These are phyloP conservation scores for Orussus abietinus DNA, from an alignment of 1,140 invertebrate species.

Conservation along the genomic window DNA sequence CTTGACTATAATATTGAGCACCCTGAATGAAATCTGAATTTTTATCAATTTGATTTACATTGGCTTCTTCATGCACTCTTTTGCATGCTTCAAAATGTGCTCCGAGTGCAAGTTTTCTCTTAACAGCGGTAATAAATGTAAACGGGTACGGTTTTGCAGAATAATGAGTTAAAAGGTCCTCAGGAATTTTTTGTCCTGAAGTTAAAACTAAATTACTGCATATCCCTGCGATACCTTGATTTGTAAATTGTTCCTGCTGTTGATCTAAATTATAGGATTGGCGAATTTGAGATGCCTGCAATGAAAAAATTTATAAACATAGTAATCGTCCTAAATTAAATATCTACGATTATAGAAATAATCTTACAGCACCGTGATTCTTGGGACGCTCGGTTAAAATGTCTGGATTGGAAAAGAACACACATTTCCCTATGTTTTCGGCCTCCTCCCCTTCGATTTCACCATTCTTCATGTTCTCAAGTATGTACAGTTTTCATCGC, in stretches of 20 bases:
- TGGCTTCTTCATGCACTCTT: conserved; percentile 25
- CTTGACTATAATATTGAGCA: conserved; percentile 22
- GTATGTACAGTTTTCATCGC: no score
- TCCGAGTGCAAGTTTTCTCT: conserved; percentile 39
- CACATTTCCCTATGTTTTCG: conserved; percentile 36
- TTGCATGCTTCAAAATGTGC: conserved; percentile 25
- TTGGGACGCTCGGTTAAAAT: conserved; percentile 32
- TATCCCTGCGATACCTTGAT: conserved; percentile 19
- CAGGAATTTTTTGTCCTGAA: conserved; percentile 23
- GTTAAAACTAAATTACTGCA: conserved; percentile 1
- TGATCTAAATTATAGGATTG: conserved; percentile 15
- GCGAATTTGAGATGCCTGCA: conserved; percentile 16
- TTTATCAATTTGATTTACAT: conserved; percentile 12
- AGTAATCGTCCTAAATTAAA: neutral
- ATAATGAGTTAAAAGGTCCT: conserved; percentile 31
- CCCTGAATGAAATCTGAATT: conserved; percentile 19
- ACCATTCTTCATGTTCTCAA: conserved; percentile 34
- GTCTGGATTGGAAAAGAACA: conserved; percentile 40
- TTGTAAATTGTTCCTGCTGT: conserved; percentile 20
- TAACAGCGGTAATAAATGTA: conserved; percentile 47
- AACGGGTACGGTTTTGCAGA: conserved; percentile 44
- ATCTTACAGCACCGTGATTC: conserved; percentile 30
- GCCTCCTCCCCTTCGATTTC: conserved; percentile 28
- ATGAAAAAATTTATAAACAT: conserved; percentile 7
- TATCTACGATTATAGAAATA: neutral